phyloP scores from a whole-genome alignment of 2,888 invertebrate species.

The Melolontha melolontha region DNA sequence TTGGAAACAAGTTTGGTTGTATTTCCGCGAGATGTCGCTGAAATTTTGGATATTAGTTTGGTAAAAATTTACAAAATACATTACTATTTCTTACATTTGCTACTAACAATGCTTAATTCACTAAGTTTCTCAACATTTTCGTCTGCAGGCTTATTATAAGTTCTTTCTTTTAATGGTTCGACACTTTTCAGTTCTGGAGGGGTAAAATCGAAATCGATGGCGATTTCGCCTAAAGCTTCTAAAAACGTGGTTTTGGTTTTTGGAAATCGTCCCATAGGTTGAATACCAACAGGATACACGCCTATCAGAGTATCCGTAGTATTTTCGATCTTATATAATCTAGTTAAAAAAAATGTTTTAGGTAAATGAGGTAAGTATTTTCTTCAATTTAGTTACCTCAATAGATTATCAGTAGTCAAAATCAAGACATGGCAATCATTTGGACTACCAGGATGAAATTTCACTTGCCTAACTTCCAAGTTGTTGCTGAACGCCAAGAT shows the following conservation, averaged over 20 bases:
- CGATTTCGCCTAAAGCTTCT: constrained; percentile 80
- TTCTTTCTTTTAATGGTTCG: constrained; percentile 3
- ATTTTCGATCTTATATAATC: constrained; percentile 60
- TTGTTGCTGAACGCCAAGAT: constrained; percentile 77
- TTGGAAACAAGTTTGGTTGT: constrained; percentile 18
- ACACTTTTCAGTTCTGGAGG: constrained; percentile 63
- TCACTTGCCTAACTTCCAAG: constrained; percentile 78
- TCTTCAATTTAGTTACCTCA: constrained; percentile 72
- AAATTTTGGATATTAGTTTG: background rate
- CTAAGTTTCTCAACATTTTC: background rate
- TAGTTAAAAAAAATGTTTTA: constrained; percentile 46
- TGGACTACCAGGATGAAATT: constrained; percentile 89
- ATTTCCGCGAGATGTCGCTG: background rate
- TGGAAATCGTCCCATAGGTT: constrained; percentile 60
- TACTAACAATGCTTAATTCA: constrained; percentile 3
- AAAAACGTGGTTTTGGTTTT: constrained; percentile 60
- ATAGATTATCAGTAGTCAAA: constrained; percentile 86
- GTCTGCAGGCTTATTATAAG: background rate
- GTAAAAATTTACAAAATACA: background rate
- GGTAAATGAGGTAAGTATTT: constrained; percentile 2
- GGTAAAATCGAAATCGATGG: constrained; percentile 88
- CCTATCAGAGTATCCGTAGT: constrained; percentile 53
- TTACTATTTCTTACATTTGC: background rate
- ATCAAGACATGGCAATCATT: constrained; percentile 82
- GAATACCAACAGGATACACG: constrained; percentile 59